Evolutionary conservation across 2,113 vertebrate species (phyloP), one percentile per base, ranked within the genome.

Genomic region (Hypomesus transpacificus): DNA sequence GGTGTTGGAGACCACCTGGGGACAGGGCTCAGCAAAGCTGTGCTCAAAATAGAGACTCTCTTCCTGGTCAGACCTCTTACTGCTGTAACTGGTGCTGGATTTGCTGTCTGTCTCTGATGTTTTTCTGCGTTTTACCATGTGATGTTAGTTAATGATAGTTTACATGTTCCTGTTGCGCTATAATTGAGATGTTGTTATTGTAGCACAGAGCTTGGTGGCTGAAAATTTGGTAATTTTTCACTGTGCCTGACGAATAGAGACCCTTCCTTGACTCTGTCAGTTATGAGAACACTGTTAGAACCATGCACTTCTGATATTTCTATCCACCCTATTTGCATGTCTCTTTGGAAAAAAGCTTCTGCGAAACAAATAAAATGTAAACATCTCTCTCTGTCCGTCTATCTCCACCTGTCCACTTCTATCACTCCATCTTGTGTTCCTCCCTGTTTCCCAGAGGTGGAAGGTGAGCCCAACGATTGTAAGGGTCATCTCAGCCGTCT

Each of bases 1-100:
- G 95, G 94, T 24, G 95, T 95, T 0, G 95, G 95, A 22, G 95
- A 96, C 84, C 93, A 94, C 68, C 89, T 97, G 75, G 95, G 95
- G 67, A 95, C 93, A 0, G 90, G 90, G 28, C 89, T 97, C 72
- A 92, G 94, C n/a, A 92, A 89, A 0, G 87, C 91, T 51, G 89
- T 96, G 3, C 91, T 89, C 78, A 94, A 93, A 87, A 91, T 97
- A 64, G 95, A 97, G 86, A 91, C 79, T 28, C 87, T 96, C 77
- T 96, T 96, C 73, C 74, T 94, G 94, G 95, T 96, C 39, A 80
- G 83, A 76, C 9, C 20, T 52, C 17, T 71, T 46, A 9, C 39
- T 46, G 31, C 31, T 34, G 31, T 11, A 46, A 46, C 39, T 46
- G 9, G 39, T 5, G 39, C 39, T 46, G 39, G 39, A 46, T 11